Percentiles rank a stretch among this genome's conserved stretches.
Evolutionary conservation across 2,888 invertebrate genomes (phyloP).

Genomic region (Callyntrura guangdongensis): DNA sequence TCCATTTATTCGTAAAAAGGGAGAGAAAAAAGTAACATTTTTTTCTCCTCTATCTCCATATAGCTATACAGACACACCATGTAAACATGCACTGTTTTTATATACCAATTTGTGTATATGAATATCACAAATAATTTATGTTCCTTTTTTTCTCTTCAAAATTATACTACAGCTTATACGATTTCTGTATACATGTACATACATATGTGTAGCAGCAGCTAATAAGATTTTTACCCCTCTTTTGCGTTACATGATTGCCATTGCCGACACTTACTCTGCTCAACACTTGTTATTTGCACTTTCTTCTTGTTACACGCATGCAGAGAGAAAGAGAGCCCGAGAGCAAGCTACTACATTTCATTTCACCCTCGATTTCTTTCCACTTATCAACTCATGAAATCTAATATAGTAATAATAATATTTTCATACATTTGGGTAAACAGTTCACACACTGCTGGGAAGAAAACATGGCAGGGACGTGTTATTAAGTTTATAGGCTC

Average conservation of each 20-base stretch:
- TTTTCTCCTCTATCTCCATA: background rate
- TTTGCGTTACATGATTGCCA: background rate
- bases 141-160: conserved; percentile 12
- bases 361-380: conserved; percentile 84
- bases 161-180: conserved; percentile 1
- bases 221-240: conserved; percentile 35
- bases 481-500: conserved; percentile 11
- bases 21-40: background rate
- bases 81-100: background rate
- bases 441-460: conserved; percentile 50
- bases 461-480: conserved; percentile 12
- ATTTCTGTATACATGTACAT: conserved; percentile 16
- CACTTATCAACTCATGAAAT: conserved; percentile 84
- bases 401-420: conserved; percentile 79
- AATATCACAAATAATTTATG: conserved; percentile 59
- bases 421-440: conserved; percentile 82
- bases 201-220: background rate
- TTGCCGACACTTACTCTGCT: conserved; percentile 16
- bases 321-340: conserved; percentile 6
- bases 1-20: conserved; percentile 55
- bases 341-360: conserved; percentile 76
- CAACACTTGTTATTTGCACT: conserved; percentile 29
- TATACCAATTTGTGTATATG: background rate
- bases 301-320: conserved; percentile 49
- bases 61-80: background rate